Percentiles rank a stretch among this genome's conserved stretches.
phyloP scores from a whole-genome alignment of 30 jellyfish, hydroid and myxozoan genomes.

The Turritopsis dohrnii region DNA sequence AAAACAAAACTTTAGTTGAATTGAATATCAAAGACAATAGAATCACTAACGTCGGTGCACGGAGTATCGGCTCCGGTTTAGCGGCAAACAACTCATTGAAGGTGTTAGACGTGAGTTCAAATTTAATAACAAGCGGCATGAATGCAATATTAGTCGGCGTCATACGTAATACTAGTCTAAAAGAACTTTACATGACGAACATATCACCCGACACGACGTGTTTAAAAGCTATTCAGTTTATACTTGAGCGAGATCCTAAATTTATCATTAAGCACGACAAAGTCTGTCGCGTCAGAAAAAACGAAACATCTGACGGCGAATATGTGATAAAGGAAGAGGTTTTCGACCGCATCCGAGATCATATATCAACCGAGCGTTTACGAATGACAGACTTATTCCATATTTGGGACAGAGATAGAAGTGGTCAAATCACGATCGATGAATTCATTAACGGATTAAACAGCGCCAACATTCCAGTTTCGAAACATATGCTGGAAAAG shows the following conservation, averaged over 20 bases:
- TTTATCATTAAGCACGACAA: slow-evolving; percentile 27
- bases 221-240: slow-evolving; percentile 18
- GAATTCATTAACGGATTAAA: slow-evolving; percentile 49
- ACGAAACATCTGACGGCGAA: slow-evolving; percentile 24
- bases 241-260: slow-evolving; percentile 19
- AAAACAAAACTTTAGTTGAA: slow-evolving; percentile 39
- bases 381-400: slow-evolving; percentile 71
- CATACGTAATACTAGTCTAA: slow-evolving; percentile 33
- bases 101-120: slow-evolving; percentile 53
- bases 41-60: slow-evolving; percentile 68
- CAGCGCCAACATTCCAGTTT: slow-evolving; percentile 54
- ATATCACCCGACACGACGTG: slow-evolving; percentile 44
- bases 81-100: slow-evolving; percentile 42
- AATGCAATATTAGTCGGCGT: slow-evolving; percentile 41
- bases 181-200: slow-evolving; percentile 51
- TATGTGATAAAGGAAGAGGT: slow-evolving; percentile 40
- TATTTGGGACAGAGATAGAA: slow-evolving; percentile 66
- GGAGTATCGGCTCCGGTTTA: slow-evolving; percentile 43
- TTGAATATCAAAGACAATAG: slow-evolving; percentile 59
- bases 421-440: slow-evolving; percentile 34
- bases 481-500: slow-evolving; percentile 50
- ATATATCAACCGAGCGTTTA: slow-evolving; percentile 45
- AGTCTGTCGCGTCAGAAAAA: slow-evolving; percentile 14
- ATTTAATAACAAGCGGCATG: slow-evolving; percentile 69
- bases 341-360: slow-evolving; percentile 43